phyloP scores from a whole-genome alignment of 2,888 invertebrate genomes.

The Epirrhoe tristata region DNA sequence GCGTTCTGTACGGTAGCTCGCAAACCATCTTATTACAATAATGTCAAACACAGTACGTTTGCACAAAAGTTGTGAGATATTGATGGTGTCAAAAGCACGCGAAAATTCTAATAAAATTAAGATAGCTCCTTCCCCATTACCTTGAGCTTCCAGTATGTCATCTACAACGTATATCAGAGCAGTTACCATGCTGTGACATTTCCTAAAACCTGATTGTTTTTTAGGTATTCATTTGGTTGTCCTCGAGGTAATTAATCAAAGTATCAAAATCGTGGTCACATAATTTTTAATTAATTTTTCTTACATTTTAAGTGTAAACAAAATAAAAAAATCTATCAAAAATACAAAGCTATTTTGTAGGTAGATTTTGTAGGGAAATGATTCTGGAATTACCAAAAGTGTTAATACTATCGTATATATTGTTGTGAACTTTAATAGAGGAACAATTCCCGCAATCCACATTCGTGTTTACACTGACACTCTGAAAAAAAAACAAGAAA shows the following conservation, averaged over 20 bases:
- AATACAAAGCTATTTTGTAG: too few relatives aligned
- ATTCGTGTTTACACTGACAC: too few relatives aligned
- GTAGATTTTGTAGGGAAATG: too few relatives aligned
- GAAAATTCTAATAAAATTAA: slow-evolving; percentile 40
- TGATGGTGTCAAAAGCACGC: slow-evolving; percentile 8
- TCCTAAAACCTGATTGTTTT: slow-evolving; percentile 38
- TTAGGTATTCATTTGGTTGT: slow-evolving; percentile 17
- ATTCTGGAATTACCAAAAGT: too few relatives aligned
- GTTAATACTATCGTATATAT: too few relatives aligned
- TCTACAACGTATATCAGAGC: slow-evolving; percentile 35
- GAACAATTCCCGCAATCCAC: too few relatives aligned
- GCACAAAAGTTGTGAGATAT: background rate
- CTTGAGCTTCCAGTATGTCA: slow-evolving; percentile 33
- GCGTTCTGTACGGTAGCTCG: background rate
- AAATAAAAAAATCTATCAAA: too few relatives aligned
- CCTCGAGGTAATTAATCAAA: slow-evolving; percentile 25
- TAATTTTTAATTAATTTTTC: too few relatives aligned
- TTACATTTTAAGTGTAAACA: too few relatives aligned
- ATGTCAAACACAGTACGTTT: slow-evolving; percentile 7
- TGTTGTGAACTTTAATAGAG: too few relatives aligned
- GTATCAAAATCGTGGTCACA: too few relatives aligned
- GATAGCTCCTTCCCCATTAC: slow-evolving; percentile 29
- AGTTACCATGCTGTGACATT: slow-evolving; percentile 27
- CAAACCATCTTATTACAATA: background rate
- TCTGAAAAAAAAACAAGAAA: too few relatives aligned